Conservation (phyloP, 2,797 vertebrate species). For the Paguma larvata region DNA sequence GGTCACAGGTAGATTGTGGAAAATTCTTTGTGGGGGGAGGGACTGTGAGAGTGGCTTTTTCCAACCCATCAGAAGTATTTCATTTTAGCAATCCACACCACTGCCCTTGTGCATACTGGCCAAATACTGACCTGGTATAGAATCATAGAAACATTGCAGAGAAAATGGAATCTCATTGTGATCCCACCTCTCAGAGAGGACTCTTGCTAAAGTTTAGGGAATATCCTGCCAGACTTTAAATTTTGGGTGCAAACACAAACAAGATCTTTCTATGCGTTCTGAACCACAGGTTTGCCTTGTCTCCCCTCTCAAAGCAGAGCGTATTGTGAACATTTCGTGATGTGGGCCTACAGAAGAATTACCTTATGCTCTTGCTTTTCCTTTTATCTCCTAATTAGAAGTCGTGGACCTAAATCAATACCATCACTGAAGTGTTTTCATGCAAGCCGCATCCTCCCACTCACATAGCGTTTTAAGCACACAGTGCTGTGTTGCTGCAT, state of each 20-base stretch:
- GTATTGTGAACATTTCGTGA: neutral
- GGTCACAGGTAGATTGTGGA: neutral
- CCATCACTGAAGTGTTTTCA: conserved; percentile 28
- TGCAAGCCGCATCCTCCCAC: neutral
- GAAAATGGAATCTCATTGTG: neutral
- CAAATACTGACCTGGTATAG: neutral
- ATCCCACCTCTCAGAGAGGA: neutral
- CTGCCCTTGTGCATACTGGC: neutral
- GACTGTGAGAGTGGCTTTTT: neutral
- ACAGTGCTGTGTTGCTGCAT: neutral
- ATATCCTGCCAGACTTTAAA: neutral
- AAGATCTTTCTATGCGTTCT: neutral
- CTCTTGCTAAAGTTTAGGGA: neutral
- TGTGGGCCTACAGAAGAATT: conserved; percentile 19
- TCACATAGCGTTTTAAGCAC: neutral
- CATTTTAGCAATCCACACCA: neutral
- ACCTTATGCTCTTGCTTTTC: neutral
- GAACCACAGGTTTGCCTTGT: neutral
- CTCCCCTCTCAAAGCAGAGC: neutral
- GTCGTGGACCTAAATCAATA: conserved; percentile 59
- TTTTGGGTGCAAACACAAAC: neutral
- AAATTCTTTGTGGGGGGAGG: neutral
- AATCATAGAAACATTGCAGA: neutral
- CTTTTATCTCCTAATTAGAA: conserved; percentile 76
- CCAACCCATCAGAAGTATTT: neutral